phyloP scores from a whole-genome alignment of 2,113 vertebrate genomes.

The Vombatus ursinus region DNA sequence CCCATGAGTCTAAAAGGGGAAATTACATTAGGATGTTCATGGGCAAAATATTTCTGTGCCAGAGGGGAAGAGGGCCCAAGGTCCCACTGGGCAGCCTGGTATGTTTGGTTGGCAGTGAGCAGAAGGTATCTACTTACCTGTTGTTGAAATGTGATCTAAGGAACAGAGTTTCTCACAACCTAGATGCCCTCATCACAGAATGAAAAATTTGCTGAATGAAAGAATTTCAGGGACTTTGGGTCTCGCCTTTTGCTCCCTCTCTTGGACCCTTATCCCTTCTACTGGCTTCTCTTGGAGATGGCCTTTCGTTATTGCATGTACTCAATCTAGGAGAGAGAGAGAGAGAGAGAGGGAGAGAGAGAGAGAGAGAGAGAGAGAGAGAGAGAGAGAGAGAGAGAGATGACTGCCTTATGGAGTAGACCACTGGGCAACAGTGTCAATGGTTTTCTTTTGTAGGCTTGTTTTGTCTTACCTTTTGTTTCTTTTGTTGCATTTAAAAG shows the following conservation, averaged over 20 bases:
- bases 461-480: background rate
- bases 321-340: background rate
- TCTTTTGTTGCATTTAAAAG: background rate
- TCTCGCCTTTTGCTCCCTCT: background rate
- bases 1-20: slow-evolving; percentile 11
- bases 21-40: slow-evolving; percentile 29
- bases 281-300: background rate
- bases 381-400: background rate
- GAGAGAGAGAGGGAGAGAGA: too few species aligned
- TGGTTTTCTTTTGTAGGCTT: background rate
- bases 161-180: slow-evolving; percentile 32
- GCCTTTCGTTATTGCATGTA: too few species aligned
- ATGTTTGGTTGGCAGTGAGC: slow-evolving; percentile 31
- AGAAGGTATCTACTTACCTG: background rate
- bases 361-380: background rate
- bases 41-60: slow-evolving; percentile 54
- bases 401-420: background rate
- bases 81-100: slow-evolving; percentile 24
- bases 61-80: slow-evolving; percentile 8
- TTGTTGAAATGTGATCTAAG: slow-evolving; percentile 26
- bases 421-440: background rate
- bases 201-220: background rate
- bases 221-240: background rate
- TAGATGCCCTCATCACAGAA: slow-evolving; percentile 34
- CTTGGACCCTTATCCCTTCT: background rate